Conservation (phyloP, 2,113 vertebrate genomes). For the Melanerpes formicivorus region DNA sequence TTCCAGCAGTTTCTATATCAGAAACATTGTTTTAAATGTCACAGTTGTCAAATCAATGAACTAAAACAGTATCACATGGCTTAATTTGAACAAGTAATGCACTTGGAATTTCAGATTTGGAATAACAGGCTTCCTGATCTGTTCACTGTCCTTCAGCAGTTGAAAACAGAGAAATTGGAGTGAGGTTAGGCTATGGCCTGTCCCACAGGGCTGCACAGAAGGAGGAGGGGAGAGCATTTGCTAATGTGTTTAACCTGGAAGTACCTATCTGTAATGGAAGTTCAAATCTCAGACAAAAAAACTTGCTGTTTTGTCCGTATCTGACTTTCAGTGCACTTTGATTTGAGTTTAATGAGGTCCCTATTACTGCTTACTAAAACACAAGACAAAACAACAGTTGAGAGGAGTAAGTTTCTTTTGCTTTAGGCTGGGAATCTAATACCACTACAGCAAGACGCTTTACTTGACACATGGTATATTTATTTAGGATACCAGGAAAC, state of each 20-base stretch:
- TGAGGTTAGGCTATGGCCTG: not conserved
- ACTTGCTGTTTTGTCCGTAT: not conserved
- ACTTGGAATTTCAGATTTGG: slow-evolving; percentile 62
- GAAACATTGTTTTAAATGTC: slow-evolving; percentile 66
- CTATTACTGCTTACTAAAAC: not conserved
- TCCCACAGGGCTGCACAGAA: not conserved
- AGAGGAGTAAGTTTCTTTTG: not conserved
- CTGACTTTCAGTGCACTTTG: not conserved
- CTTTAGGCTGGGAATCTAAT: not conserved
- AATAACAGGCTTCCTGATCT: slow-evolving; percentile 58
- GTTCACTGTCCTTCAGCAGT: slow-evolving; percentile 56
- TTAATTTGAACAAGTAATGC: slow-evolving; percentile 66
- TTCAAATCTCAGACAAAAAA: not conserved
- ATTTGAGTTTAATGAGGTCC: not conserved
- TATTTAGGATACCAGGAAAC: not conserved
- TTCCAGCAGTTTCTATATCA: slow-evolving; percentile 63
- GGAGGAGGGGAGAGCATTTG: not conserved
- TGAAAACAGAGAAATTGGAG: slow-evolving; percentile 31
- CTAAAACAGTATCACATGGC: slow-evolving; percentile 59
- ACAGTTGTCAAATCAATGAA: slow-evolving; percentile 67
- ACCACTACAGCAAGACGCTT: not conserved
- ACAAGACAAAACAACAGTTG: not conserved
- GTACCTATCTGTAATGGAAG: not conserved
- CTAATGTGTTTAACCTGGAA: not conserved
- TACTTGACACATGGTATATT: not conserved